Base-by-base conservation (phyloP, 2,797 vertebrate species). In the Luscinia luscinia region DNA sequence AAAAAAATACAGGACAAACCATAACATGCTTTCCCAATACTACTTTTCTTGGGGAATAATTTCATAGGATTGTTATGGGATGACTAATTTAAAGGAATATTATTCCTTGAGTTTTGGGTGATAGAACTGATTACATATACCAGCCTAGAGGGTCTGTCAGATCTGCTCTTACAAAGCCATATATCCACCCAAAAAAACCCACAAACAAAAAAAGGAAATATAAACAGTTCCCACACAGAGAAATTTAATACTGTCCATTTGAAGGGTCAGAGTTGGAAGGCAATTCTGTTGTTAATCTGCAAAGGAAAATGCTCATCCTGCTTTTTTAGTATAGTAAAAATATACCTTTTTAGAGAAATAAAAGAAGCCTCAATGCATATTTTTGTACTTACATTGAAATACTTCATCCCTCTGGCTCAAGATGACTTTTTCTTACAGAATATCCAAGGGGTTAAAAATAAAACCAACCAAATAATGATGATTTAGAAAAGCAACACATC, bases 331-430 rank as follows among this genome's bases (percentile, higher is more conserved):
- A 12, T 7, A 46, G 21, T 46, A 46, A 22, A 57, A 75, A 78
- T 43, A 19, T 2, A 18, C 4, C 9, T 52, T 63, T 38, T 51
- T 61, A 76, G 52, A 52, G 75, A 67, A 7, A 10, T 12, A 64
- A 40, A 6, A 49, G 22, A 9, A 70, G 7, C 23, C 49, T 66
- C 45, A 61, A 72, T 3, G 8, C 5, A 2, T 49, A 19, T 46
- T 30, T 83, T 59, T 36, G 32, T 96, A 97, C 96, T 97, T 95
- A 97, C 96, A 41, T 41, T 45, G 30, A 94, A 89, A 81, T 54
- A 82, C 69, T 77, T 87, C 94, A 97, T 96, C 85, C 34, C 77
- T 90, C 67, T 82, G 84, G 52, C 79, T 58, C 69, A 34, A 32
- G 72, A 27, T 22, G 87, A 38, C 3, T 32, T 70, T 90, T 83